phyloP scores from a whole-genome alignment of 2,113 vertebrate species.

The Epinephelus lanceolatus region DNA sequence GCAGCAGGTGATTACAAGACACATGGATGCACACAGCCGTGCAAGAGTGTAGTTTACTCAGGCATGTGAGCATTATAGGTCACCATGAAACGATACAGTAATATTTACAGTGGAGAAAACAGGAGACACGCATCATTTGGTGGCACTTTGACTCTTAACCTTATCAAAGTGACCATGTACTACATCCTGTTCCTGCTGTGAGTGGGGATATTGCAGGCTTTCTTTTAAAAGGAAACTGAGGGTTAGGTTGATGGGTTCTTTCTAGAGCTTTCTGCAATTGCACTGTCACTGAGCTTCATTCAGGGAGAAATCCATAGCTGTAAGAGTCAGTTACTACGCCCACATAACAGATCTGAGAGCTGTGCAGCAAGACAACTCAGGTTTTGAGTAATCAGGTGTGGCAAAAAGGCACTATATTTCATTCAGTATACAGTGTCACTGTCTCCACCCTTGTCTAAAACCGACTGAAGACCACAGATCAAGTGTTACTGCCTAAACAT shows the following conservation, averaged over 20 bases:
- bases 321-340: neutral
- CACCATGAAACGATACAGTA: slow-evolving; percentile 10
- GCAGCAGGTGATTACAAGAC: slow-evolving; percentile 55
- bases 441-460: neutral
- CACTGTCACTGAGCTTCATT: neutral
- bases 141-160: neutral
- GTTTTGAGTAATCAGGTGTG: neutral
- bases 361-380: neutral
- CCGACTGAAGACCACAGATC: no score
- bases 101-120: slow-evolving; percentile 9
- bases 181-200: neutral
- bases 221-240: neutral
- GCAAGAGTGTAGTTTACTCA: slow-evolving; percentile 20
- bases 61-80: slow-evolving; percentile 16
- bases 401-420: neutral
- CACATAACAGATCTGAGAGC: no score
- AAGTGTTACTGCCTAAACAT: neutral
- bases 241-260: neutral
- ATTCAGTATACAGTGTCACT: neutral
- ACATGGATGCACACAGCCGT: slow-evolving; percentile 23
- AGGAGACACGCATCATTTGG: slow-evolving; percentile 18
- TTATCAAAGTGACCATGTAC: neutral
- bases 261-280: neutral
- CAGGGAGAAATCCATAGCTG: neutral
- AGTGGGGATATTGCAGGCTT: neutral